Conservation (phyloP, 2,113 vertebrate species). For the Panthera tigris region DNA sequence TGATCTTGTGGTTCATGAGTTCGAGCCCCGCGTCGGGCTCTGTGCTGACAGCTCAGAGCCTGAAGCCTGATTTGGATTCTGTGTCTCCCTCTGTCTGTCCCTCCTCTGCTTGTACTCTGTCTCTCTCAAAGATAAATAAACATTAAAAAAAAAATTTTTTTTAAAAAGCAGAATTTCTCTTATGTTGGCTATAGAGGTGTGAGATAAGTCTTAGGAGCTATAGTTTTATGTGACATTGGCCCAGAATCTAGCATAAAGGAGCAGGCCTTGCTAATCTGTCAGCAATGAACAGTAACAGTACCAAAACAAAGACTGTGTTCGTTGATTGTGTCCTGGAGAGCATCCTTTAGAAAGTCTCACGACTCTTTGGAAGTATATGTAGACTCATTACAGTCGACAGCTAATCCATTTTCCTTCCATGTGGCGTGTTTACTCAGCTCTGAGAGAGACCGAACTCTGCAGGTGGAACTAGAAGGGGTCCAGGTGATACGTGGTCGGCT, state of each 20-base stretch:
- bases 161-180: background rate
- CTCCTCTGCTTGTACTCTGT: no score
- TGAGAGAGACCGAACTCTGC: slow-evolving; percentile 88
- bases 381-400: background rate
- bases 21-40: no score
- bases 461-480: slow-evolving; percentile 91
- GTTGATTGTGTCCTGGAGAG: background rate
- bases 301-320: background rate
- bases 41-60: no score
- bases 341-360: background rate
- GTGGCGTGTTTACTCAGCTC: slow-evolving; percentile 78
- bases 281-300: background rate
- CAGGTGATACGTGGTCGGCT: slow-evolving; percentile 92
- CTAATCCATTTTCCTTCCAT: slow-evolving; percentile 79
- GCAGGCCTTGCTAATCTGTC: background rate
- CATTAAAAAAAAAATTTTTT: no score
- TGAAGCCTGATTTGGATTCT: no score
- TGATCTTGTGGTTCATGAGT: no score
- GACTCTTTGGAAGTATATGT: slow-evolving; percentile 14
- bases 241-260: background rate
- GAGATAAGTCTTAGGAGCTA: background rate
- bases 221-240: background rate
- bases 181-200: background rate
- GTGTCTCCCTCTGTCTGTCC: no score
- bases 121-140: no score